Conservation (phyloP, 2,888 invertebrate genomes). For the Atethmia centrago region DNA sequence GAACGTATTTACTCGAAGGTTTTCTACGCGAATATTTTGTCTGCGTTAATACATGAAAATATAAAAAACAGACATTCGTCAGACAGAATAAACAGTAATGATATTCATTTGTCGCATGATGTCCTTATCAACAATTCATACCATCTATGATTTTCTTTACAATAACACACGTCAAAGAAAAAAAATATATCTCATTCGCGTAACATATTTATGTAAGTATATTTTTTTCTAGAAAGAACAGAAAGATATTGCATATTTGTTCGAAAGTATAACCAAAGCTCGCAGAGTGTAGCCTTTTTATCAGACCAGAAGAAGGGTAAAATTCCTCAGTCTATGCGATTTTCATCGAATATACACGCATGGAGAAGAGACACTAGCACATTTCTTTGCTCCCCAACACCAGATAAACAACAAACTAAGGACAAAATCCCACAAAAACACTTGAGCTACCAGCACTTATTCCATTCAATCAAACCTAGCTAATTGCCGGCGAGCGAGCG, state of each 20-base stretch:
- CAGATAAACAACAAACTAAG: constrained; percentile 40
- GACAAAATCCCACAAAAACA: constrained; percentile 47
- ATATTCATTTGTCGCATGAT: constrained; percentile 10
- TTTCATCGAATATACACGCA: not conserved
- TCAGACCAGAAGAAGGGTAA: not conserved
- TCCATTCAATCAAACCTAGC: constrained; percentile 72
- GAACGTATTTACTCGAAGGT: constrained; percentile 27
- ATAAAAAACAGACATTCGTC: not conserved
- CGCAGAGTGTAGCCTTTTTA: not conserved
- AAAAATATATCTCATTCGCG: not conserved
- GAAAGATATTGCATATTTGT: not conserved
- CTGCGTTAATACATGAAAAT: constrained; percentile 9
- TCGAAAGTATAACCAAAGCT: not conserved
- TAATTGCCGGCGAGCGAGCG: constrained; percentile 69
- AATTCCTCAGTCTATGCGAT: not conserved
- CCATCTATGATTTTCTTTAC: not conserved
- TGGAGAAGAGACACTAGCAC: not conserved
- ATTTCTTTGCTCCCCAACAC: not conserved
- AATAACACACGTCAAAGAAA: constrained; percentile 6
- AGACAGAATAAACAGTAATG: constrained; percentile 5
- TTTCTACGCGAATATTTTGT: constrained; percentile 3
- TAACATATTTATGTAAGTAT: not conserved
- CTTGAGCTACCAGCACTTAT: constrained; percentile 65
- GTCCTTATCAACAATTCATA: constrained; percentile 11
- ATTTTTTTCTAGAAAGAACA: too few relatives aligned